Base-by-base conservation (phyloP, 2,797 vertebrate species). In the Protosalanx chinensis region DNA sequence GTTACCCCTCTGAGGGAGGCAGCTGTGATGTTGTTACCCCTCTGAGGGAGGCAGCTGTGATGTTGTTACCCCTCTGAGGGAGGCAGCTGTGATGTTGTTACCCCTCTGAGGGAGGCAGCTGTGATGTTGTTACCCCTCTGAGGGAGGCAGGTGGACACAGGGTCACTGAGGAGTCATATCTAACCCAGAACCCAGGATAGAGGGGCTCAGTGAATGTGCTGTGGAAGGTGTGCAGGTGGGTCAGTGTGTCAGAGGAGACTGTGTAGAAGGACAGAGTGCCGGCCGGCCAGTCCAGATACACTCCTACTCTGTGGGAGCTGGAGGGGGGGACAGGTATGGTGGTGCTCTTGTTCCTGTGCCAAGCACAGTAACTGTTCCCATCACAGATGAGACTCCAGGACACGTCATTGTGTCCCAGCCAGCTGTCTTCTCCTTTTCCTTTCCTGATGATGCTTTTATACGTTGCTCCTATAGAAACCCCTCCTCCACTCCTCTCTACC, bases 401-500 rank as follows among this genome's bases (percentile, higher is more conserved):
- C 33, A 76, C 70, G 1, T 81, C 67, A 0, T 76, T 83, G 71
- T 15, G 60, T 3, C 84, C 81, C 32, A 81, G 80, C 7, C 67
- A 64, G 35, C 74, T 0, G 68, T 78, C 70, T 68, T 67, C 6
- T 5, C 76, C 49, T 61, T 53, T 57, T 58, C 27, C 49, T 65
- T 23, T 58, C 46, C 29, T 23, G 18, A 5, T 57, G 16, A 67
- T 29, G 6, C 6, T 16, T 67, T 16, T 67, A 30, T 67, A 66
- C n/a, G 70, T 23, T 49, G 56, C 59, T 32, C 46, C 70, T 49
- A 86, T n/a, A 6, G 75, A 76, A 46, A 80, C 83, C 76, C 77
- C 78, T 20, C 59, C 16, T 4, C 83, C 81, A 2, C 41, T 37
- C 77, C 85, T 82, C 71, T 82, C 77, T 41, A 75, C 81, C 72